Base-by-base conservation (phyloP, 1,140 invertebrate genomes). In the Hyles euphorbiae region DNA sequence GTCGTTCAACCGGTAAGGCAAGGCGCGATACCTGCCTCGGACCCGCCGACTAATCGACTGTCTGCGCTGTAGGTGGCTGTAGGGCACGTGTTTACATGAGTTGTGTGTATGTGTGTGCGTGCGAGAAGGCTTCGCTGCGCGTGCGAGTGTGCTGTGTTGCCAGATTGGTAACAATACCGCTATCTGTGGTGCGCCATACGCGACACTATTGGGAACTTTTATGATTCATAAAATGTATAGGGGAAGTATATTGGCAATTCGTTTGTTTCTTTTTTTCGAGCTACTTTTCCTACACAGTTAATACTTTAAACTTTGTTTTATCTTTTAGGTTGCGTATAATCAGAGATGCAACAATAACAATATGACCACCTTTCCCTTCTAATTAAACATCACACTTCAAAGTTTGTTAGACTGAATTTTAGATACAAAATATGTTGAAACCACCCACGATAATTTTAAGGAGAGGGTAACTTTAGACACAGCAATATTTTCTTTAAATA, bases 21-120 rank as follows among this genome's bases (percentile, higher is more conserved):
- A 58, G 58, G 61, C 60, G 60, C 64, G 55, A 58, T 75, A 80
- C 77, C 74, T 74, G 70, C 72, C 67, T 52, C 63, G 55, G 53
- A 69, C 67, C 68, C 71, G 71, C 69, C 73, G 62, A 68, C 63
- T 73, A 68, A 65, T 69, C 63, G 67, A 74, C 72, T 77, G 72
- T 70, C 61, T 66, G 50, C 56, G 63, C 52, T 74, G 68, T 68
- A 67, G 51, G 56, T 47, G 54, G 63, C 52, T 74, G 68, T 68
- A 67, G 51, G 56, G 51, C 68, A 58, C 58, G 67, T 72, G 65
- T 70, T 61, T 66, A 68, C 65, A 58, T 43, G 51, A 60, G 9
- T 56, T 50, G 49, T 34, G 9, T 46, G 32, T 51, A 53, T 61
- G n/a, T 70, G 70, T 72, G 70, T 76, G 70, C 53, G 73, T 68